Base-by-base conservation (phyloP, 2,888 invertebrate species). In the Dugesia japonica region DNA sequence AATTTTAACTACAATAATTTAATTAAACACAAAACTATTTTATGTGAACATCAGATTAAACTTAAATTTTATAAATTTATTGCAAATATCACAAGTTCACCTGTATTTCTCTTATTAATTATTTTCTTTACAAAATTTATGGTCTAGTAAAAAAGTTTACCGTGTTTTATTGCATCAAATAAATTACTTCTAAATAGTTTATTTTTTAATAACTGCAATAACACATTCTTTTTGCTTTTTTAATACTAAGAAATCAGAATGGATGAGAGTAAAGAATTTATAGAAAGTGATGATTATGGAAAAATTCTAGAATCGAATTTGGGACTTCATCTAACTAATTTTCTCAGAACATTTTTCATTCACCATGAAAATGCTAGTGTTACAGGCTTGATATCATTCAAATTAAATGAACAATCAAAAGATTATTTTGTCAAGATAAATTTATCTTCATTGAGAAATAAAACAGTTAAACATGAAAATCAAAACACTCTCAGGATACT, bases 401-500 rank as follows among this genome's bases (percentile, higher is more conserved):
- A 20, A 28, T 26, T 73, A 7, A 31, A 73, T 28, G 73, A 73
- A n/a, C 27, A 73, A n/a, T 28, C 73, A 26, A 20, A 73, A 26
- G 73, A 73, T 13, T 17, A 28, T 17, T 73, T 73, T 27, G 27
- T 73, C 73, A 73, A 73, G n/a, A n/a, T 73, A 7, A 31, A 73
- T 26, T 73, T 73, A 26, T 26, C 23, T 27, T 20, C 73, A 13
- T 71, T 20, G 23, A 20, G 23, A 26, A 26, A 26, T 17, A 26
- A 28, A 13, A 7, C 17, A 7, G n/a, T 7, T 26, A 28, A 73
- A 31, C 27, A 73, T 4, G 73, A 26, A 26, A n/a, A 28, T 73
- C 28, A 38, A 38, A 38, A 38, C 17, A 17, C 38, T 13, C 17
- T 38, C 9, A 9, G 38, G 17, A 38, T 73, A 7, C n/a, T 26